Base-by-base conservation (phyloP, 2,113 vertebrate genomes). In the Myrmecophaga tridactyla region DNA sequence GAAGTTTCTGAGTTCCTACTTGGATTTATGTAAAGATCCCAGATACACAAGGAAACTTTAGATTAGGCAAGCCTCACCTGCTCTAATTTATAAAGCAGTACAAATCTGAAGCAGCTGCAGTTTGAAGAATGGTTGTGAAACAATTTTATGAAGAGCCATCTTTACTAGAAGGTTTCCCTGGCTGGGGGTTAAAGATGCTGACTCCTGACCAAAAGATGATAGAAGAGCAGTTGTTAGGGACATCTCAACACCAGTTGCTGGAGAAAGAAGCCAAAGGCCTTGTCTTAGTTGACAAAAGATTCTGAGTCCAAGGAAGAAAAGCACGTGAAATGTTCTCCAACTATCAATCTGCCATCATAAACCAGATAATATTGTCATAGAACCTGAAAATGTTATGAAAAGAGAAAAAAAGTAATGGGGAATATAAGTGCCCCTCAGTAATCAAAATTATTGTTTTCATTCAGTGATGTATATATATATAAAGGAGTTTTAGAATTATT, bases 1-100 rank as follows among this genome's bases (percentile, higher is more conserved):
- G 21, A 18, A 46, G 60, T 34, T 78, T 48, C 48, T 76, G 72
- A 96, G 69, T 91, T 7, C 14, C n/a, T 92, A 56, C 31, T 86
- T 69, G 27, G 23, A 65, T 94, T 73, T n/a, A 73, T 69, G 12
- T 89, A 93, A 93, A 86, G 73, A 72, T 12, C 3, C 3, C 65
- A 69, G 27, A 4, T 53, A 82, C 12, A 83, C 12, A 83, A 94
- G 4, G 13, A 95, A 95, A 92, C 23, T n/a, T n/a, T 31, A 94
- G 89, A 96, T 73, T 31, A 95, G 62, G 29, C 31, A 90, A 88
- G 81, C 93, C 51, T 12, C 41, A 48, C 85, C 14, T 96, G 70
- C 31, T 95, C 69, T 76, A 77, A 93, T 70, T 58, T 76, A 39
- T 8, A 80, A 48, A 80, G n/a, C 70, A 60, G 31, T 93, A 58